Evolutionary conservation across 2,113 vertebrate species (phyloP), one percentile per base, ranked within the genome.

Genomic region (Sturnus vulgaris): DNA sequence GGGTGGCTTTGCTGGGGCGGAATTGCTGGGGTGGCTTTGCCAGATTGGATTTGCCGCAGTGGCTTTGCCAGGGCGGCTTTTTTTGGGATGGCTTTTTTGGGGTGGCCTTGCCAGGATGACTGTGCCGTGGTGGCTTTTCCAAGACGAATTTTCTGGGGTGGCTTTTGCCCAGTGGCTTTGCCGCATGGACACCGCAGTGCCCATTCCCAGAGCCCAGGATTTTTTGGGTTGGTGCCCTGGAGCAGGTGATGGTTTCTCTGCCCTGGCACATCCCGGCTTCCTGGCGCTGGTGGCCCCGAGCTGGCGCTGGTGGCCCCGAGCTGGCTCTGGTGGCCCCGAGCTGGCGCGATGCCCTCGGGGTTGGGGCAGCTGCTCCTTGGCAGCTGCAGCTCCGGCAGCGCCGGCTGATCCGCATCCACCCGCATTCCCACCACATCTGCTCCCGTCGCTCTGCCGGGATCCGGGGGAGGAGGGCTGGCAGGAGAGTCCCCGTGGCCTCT

Each of bases 151-250:
- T 47, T 7, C 14, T 4, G 15, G 27, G 39, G 2, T 33, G 56
- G 5, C 19, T 44, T 55, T 47, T 49, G 47, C 52, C 15, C 15
- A 6, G 25, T 30, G 44, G 25, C 5, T 65, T 77, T 60, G 35
- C 71, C 24, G 0, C 47, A 7, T 2, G 35, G 47, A 12, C 65
- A 72, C 9, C 2, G 8, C 20, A 1, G 14, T 8, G 35, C 73
- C 42, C 47, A 0, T 20, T 5, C 37, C 30, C 6, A 35, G 44
- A 10, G 30, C 75, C 31, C 25, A 0, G 1, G 5, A 6, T 31
- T 10, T 56, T 5, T 31, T 0, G 3, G 55, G 1, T 66, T 30
- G 0, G 8, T 9, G 11, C 19, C 19, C 20, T 1, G 33, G 60
- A 42, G 64, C 40, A 4, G 65, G 71, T 19, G 33, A 3, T 46